Evolutionary conservation across 2,113 vertebrate genomes (phyloP), one percentile per base, ranked within the genome.

Genomic region (Holacanthus passer): DNA sequence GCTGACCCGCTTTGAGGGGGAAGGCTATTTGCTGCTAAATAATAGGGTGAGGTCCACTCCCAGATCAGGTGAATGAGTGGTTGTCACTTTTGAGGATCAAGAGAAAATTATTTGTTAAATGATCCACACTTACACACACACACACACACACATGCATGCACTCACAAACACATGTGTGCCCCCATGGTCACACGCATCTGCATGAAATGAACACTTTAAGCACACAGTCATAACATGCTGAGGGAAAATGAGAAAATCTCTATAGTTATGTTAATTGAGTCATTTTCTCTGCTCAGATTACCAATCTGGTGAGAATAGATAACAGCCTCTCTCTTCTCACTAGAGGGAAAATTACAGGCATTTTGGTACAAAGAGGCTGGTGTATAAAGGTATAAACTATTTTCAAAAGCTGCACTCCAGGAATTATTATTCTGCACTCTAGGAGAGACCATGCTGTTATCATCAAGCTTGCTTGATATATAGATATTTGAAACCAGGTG

Each of bases 21-120:
- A 5, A 77, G 87, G 37, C 80, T 83, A 79, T 85, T 83, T 85
- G 87, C 85, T 89, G 77, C 89, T 68, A 92, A 93, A 92, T 92
- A 77, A 91, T 63, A 94, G 87, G 87, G 88, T 89, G 86, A 82
- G 85, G 88, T 67, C 56, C 66, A 62, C 76, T 83, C 73, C 31
- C 75, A 87, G 76, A 85, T 76, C 81, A 87, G 87, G 85, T 88
- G 89, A 92, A 93, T 94, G 90, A 91, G 68, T 67, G 73, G 83
- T 71, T 94, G 87, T 91, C 88, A 90, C 85, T 87, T 79, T 58
- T 68, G 77, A 77, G 66, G 65, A 83, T 84, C 77, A 87, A 85
- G 75, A 84, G 55, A 73, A 86, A 73, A 83, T 82, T 31, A 91
- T 88, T 87, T 85, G 52, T 80, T 77, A 77, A 91, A 90, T 86